These are phyloP conservation scores for Cyclophora punctaria DNA, from an alignment of 2,888 invertebrate genomes.

Conservation along the genomic window DNA sequence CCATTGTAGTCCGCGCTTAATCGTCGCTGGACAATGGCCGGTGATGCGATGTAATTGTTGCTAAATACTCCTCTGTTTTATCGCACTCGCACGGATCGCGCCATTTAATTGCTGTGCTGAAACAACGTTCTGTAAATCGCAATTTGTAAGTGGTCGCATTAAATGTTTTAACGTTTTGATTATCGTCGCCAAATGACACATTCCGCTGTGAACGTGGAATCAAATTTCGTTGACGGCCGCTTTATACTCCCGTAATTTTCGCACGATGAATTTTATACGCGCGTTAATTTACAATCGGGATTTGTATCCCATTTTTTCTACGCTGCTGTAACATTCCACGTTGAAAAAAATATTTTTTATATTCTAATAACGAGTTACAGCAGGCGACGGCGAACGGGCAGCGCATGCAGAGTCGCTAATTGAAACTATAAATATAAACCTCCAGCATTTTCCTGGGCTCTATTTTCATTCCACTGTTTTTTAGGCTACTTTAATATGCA, in stretches of 20 bases:
- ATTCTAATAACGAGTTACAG: constrained; percentile 37
- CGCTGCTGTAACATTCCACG: constrained; percentile 19
- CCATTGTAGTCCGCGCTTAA: constrained; percentile 62
- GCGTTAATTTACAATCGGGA: constrained; percentile 40
- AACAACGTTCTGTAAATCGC: constrained; percentile 26
- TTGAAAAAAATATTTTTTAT: constrained; percentile 30
- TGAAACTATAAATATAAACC: constrained; percentile 69
- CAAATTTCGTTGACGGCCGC: constrained; percentile 55
- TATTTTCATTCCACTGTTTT: constrained; percentile 46
- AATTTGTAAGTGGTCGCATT: constrained; percentile 41
- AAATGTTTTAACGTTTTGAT: constrained; percentile 56
- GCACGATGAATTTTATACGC: constrained; percentile 48
- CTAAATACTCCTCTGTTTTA: constrained; percentile 58
- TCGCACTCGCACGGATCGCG: constrained; percentile 45
- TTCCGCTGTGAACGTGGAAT: constrained; percentile 49
- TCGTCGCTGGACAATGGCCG: constrained; percentile 64
- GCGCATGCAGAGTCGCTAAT: constrained; percentile 60
- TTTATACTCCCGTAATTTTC: constrained; percentile 54
- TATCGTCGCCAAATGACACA: constrained; percentile 55
- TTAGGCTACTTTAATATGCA: constrained; percentile 26
- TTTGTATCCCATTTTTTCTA: constrained; percentile 22
- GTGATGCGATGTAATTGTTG: constrained; percentile 64
- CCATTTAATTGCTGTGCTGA: constrained; percentile 39
- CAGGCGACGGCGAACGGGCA: constrained; percentile 29
- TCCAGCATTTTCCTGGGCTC: constrained; percentile 44